These are phyloP conservation scores for Colinus virginianus DNA, from an alignment of 2,113 vertebrate species.

Conservation along the genomic window DNA sequence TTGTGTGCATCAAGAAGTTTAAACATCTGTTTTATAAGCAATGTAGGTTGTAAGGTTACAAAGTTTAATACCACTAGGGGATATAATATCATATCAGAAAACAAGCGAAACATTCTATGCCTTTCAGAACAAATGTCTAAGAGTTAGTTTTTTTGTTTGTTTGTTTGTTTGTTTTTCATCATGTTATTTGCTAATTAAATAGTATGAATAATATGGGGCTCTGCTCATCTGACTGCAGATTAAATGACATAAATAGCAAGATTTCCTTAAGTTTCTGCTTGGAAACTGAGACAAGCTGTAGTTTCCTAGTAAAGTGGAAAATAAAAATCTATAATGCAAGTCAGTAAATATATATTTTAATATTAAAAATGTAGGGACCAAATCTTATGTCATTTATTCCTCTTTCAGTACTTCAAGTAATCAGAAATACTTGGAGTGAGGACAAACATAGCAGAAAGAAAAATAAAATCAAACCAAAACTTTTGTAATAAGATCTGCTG, in stretches of 20 bases:
- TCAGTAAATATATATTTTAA: neutral
- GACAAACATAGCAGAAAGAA: neutral
- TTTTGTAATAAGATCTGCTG: neutral
- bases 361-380: neutral
- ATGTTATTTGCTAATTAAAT: neutral
- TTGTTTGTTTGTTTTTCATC: neutral
- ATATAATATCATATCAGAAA: slow-evolving; percentile 13
- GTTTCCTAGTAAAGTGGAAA: neutral
- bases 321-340: neutral
- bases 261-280: neutral
- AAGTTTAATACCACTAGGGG: slow-evolving; percentile 50
- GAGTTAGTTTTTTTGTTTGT: neutral
- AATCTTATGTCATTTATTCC: neutral
- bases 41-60: slow-evolving; percentile 6
- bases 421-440: neutral
- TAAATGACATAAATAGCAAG: neutral
- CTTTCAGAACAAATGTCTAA: neutral
- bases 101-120: neutral
- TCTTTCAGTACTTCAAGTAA: neutral
- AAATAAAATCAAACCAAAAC: neutral
- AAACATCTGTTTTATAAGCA: slow-evolving; percentile 59
- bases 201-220: neutral
- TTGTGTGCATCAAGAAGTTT: slow-evolving; percentile 38
- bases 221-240: neutral
- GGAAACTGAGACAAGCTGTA: neutral